These are phyloP conservation scores for Mimumesa dahlbomi DNA, from an alignment of 2,888 invertebrate genomes.

Conservation along the genomic window DNA sequence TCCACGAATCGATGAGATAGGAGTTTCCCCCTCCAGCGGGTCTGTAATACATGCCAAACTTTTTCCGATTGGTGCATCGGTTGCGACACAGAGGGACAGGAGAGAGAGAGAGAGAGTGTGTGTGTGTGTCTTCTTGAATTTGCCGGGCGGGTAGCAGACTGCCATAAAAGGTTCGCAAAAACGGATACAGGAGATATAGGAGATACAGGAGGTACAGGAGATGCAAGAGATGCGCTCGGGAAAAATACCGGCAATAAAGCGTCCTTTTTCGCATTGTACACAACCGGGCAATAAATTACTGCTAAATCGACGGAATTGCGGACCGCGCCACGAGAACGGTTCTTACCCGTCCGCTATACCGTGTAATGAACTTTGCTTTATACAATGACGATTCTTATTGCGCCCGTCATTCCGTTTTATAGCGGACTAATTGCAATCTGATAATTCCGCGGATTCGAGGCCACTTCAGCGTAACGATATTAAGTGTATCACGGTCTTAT, in stretches of 20 bases:
- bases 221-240: conserved; percentile 2
- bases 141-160: conserved; percentile 17
- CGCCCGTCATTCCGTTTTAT: conserved; percentile 1
- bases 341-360: conserved; percentile 13
- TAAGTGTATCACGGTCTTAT: no score
- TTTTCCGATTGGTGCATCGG: no score
- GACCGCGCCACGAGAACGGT: neutral
- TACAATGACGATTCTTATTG: conserved; percentile 26
- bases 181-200: no score
- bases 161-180: conserved; percentile 26
- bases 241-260: conserved; percentile 39
- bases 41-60: no score
- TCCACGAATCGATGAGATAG: no score
- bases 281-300: conserved; percentile 39
- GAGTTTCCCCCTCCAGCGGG: no score
- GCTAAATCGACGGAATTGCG: conserved; percentile 39
- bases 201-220: neutral
- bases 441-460: neutral
- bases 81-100: no score
- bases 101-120: no score
- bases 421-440: conserved; percentile 5
- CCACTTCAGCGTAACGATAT: neutral
- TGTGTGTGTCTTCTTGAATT: no score
- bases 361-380: conserved; percentile 44
- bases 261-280: conserved; percentile 30